Evolutionary conservation across 2,113 vertebrate species (phyloP), one percentile per base, ranked within the genome.

Genomic region (Electrona antarctica): DNA sequence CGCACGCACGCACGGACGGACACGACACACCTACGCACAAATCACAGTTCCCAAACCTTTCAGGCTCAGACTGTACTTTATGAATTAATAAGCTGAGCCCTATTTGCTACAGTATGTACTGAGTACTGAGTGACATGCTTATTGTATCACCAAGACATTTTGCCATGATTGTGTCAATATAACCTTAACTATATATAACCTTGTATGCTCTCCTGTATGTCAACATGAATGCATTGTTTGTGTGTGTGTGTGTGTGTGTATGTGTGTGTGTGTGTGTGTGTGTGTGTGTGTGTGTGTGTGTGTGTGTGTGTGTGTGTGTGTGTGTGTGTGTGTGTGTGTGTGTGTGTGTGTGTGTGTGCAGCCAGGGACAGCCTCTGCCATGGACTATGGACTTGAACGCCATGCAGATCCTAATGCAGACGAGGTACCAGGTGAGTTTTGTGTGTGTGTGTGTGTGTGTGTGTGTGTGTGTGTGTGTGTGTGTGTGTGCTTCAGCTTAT

Each of bases 311-410:
- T 41, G 33, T 41, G 33, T 41, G 33, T 41, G 33, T 41, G 33
- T 41, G 33, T 41, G 33, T 41, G 33, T 41, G 33, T 41, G 33
- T n/a, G 8, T 78, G 12, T 67, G 52, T 71, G 2, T 3, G 2
- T 71, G 14, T 67, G 45, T 47, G 33, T 68, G 45, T 67, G 0
- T 71, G 15, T 81, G 65, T 73, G 28, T 69, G 81, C 75, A 99
- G 98, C 97, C 97, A 0, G 97, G 96, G 79, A 93, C 94, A 61
- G 87, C 95, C 64, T 93, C 96, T 0, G 92, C 89, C 55, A 95
- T 99, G 59, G 96, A 99, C 79, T 96, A 96, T 0, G 98, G 98
- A 46, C 65, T 96, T 74, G 91, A 98, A 46, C 93, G 97, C 0
- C 93, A 92, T 46, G 90, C 88, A 0, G 93, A 98, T 66, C 96